phyloP scores from a whole-genome alignment of 2,113 vertebrate genomes.

The Osmerus mordax region DNA sequence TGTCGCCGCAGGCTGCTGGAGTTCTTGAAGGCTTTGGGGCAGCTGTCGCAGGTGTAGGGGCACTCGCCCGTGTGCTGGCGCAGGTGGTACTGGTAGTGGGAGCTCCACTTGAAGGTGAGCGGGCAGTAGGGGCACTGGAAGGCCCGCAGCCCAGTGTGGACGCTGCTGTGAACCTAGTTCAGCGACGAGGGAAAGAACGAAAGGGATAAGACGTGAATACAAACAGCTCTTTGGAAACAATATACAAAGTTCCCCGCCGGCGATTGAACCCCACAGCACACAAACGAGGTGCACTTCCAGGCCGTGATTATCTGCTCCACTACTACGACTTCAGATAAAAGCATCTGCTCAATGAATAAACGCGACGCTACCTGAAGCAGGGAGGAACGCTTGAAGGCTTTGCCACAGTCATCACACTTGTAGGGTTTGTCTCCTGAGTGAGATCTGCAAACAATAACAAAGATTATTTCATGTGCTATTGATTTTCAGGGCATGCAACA shows the following conservation, averaged over 20 bases:
- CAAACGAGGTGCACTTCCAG: too few species aligned
- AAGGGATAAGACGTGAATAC: neutral
- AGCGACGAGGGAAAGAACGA: neutral
- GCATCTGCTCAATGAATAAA: too few species aligned
- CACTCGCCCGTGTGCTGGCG: slow-evolving; percentile 90
- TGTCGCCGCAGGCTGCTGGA: slow-evolving; percentile 87
- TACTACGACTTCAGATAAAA: too few species aligned
- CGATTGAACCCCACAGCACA: too few species aligned
- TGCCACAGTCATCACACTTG: slow-evolving; percentile 84
- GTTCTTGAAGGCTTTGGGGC: slow-evolving; percentile 93
- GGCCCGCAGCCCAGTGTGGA: slow-evolving; percentile 85
- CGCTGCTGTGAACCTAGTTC: slow-evolving; percentile 74
- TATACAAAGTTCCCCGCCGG: too few species aligned
- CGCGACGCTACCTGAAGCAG: slow-evolving; percentile 74
- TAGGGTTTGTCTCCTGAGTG: slow-evolving; percentile 94
- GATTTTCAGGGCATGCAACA: neutral
- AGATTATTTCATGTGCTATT: too few species aligned
- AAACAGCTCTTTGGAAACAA: too few species aligned
- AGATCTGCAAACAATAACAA: slow-evolving; percentile 60
- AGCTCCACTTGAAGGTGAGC: slow-evolving; percentile 91
- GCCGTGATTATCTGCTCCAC: too few species aligned
- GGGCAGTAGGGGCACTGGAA: slow-evolving; percentile 87
- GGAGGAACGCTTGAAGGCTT: slow-evolving; percentile 90
- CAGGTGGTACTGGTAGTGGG: slow-evolving; percentile 94
- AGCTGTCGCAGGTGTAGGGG: slow-evolving; percentile 84